A percentile compares a stretch with the other conserved stretches of the same genome.
Evolutionary conservation across 1,140 invertebrate species (phyloP).

Genomic region (Drosophila carrolli): DNA sequence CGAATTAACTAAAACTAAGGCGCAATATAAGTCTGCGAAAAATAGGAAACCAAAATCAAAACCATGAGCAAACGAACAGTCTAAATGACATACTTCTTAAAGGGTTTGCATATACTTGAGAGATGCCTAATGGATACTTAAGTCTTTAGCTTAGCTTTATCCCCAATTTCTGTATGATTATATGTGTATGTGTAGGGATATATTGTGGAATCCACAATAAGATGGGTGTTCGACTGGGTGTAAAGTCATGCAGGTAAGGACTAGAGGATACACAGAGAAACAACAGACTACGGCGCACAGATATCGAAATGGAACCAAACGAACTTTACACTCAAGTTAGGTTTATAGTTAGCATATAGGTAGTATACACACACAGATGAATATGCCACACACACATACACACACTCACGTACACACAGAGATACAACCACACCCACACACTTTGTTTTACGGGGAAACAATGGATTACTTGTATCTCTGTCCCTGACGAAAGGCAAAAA

Average conservation of each 20-base stretch:
- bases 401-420: slow-evolving; percentile 15
- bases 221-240: slow-evolving; percentile 21
- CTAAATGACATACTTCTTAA: slow-evolving; percentile 25
- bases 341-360: slow-evolving; percentile 58
- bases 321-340: slow-evolving; percentile 57
- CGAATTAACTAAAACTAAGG: slow-evolving; percentile 65
- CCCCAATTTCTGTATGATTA: slow-evolving; percentile 12
- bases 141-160: slow-evolving; percentile 9
- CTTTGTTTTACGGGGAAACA: slow-evolving; percentile 26
- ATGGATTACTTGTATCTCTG: slow-evolving; percentile 51
- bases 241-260: slow-evolving; percentile 57
- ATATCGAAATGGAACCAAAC: slow-evolving; percentile 53
- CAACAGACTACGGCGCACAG: slow-evolving; percentile 63
- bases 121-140: slow-evolving; percentile 53
- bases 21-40: slow-evolving; percentile 48
- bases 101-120: slow-evolving; percentile 10
- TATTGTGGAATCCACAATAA: slow-evolving; percentile 12
- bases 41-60: slow-evolving; percentile 31
- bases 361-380: slow-evolving; percentile 41
- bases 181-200: slow-evolving; percentile 7
- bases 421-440: slow-evolving; percentile 32
- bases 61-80: slow-evolving; percentile 29
- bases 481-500: slow-evolving; percentile 35
- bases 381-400: slow-evolving; percentile 34
- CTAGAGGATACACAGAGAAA: slow-evolving; percentile 48